Base-by-base conservation (phyloP, 2,888 invertebrate species). In the Gibbula magus region DNA sequence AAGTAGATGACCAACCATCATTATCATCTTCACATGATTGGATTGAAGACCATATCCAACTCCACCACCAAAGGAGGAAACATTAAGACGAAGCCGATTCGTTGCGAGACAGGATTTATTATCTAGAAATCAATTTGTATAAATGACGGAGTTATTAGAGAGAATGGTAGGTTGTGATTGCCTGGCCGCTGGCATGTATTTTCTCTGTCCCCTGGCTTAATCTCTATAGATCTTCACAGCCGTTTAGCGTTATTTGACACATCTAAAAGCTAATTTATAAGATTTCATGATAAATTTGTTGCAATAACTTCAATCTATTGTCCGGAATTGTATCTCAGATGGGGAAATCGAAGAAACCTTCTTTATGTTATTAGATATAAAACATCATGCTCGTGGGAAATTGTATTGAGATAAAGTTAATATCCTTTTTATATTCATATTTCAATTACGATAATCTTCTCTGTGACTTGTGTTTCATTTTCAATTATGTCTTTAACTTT, bases 261-360 rank as follows among this genome's bases (percentile, higher is more conserved):
- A 61, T 29, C 61, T 25, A 29, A 61, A 25, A 25, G 29, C 29
- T 61, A 25, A 61, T 61, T 61, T 25, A 61, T 61, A 61, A 61
- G 61, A 61, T 61, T 61, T 61, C 61, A 29, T 61, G 61, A 61
- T 61, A 61, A 61, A 61, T 61, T 61, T 61, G 16, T 61, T 29
- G 61, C 61, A 61, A 61, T 61, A 61, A 61, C 61, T 61, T 25
- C 16, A 29, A 61, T 61, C 61, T 61, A 29, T 61, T 61, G 25
- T 29, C 61, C 61, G 29, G 45, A 61, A 45, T 45, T 45, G 13
- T 45, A 45, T 45, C 45, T 45, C 45, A 45, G 45, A 45, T 45
- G 45, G 45, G 45, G 45, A 45, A 45, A 45, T 45, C 45, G 45
- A 45, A 45, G 45, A 45, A 45, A 45, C 8, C 10, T 8, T 45